phyloP scores from a whole-genome alignment of 2,113 vertebrate species.

The Arothron firmamentum region DNA sequence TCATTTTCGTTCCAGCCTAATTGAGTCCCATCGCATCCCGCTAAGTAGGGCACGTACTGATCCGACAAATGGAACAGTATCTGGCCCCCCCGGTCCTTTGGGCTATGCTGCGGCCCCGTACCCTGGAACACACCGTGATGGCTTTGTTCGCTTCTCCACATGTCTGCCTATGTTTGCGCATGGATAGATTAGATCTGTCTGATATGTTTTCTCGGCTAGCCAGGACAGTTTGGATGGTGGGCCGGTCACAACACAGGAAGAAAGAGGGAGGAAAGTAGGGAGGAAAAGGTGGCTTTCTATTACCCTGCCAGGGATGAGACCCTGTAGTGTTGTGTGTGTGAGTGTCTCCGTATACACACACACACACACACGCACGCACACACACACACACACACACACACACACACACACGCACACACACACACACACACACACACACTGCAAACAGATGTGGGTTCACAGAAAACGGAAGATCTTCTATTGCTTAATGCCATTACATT shows the following conservation, averaged over 20 bases:
- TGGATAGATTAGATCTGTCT: slow-evolving; percentile 52
- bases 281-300: slow-evolving; percentile 41
- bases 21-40: slow-evolving; percentile 75
- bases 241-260: slow-evolving; percentile 15
- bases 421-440: slow-evolving; percentile 7
- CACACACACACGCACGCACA: slow-evolving; percentile 17
- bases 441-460: slow-evolving; percentile 60
- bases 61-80: slow-evolving; percentile 75
- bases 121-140: slow-evolving; percentile 36
- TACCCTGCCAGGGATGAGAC: slow-evolving; percentile 38
- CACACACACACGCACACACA: slow-evolving; percentile 17
- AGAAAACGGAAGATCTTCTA: slow-evolving; percentile 53
- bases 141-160: slow-evolving; percentile 49
- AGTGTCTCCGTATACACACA: not conserved
- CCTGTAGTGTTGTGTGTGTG: slow-evolving; percentile 17
- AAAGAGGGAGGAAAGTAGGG: slow-evolving; percentile 27
- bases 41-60: slow-evolving; percentile 74
- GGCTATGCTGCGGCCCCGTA: slow-evolving; percentile 59
- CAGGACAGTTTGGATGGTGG: slow-evolving; percentile 43
- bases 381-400: slow-evolving; percentile 5
- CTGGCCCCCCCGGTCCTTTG: slow-evolving; percentile 58
- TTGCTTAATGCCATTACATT: slow-evolving; percentile 77
- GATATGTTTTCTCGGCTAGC: slow-evolving; percentile 50
- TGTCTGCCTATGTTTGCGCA: slow-evolving; percentile 16
- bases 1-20: slow-evolving; percentile 75